Evolutionary conservation across 2,113 vertebrate genomes (phyloP).

Genomic region (Rattus rattus): DNA sequence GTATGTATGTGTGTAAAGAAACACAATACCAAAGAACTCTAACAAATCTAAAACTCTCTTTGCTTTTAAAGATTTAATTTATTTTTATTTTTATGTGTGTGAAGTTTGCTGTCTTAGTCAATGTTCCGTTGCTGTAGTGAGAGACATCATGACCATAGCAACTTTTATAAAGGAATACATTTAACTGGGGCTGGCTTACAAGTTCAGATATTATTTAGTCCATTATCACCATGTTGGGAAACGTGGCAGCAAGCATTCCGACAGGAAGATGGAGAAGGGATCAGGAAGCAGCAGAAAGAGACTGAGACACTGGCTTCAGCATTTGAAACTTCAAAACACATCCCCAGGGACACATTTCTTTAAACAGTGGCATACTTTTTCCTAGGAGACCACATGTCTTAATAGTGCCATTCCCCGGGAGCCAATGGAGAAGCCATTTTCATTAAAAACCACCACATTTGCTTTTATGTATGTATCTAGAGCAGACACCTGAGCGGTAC

Average conservation of each 20-base stretch:
- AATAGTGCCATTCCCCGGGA: background rate
- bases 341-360: background rate
- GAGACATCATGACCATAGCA: background rate
- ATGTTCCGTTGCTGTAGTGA: background rate
- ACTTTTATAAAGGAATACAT: background rate
- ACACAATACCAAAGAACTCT: background rate
- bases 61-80: background rate
- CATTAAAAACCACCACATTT: background rate
- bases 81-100: background rate
- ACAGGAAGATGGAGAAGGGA: background rate
- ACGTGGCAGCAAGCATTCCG: background rate
- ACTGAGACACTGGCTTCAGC: background rate
- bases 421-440: background rate
- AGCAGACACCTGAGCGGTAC: background rate
- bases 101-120: background rate
- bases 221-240: background rate
- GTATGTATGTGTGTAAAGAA: background rate
- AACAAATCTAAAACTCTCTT: background rate
- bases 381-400: background rate
- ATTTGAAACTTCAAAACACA: background rate
- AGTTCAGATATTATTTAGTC: background rate
- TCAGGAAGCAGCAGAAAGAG: background rate
- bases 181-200: background rate
- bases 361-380: background rate
- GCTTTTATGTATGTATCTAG: background rate